Evolutionary conservation across 2,113 vertebrate genomes (phyloP), one percentile per base, ranked within the genome.

Genomic region (Dipodomys spectabilis): DNA sequence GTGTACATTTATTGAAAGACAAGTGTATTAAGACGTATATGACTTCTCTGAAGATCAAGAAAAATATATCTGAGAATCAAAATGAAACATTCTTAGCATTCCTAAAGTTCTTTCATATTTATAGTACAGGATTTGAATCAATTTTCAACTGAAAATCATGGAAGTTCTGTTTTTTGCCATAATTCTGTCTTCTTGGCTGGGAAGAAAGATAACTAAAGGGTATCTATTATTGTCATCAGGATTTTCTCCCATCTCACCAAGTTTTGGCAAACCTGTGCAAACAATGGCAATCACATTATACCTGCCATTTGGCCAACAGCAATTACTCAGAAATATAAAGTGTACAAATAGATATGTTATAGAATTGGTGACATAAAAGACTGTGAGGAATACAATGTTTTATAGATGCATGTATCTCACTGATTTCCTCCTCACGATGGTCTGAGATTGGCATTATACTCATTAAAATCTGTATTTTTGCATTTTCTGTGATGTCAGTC

Each of bases 131-230:
- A 18, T 44, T 45, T 77, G 30, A 77, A 77, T 79, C 4, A 30
- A 28, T 62, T 96, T 93, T 53, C 78, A 60, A 85, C 0, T 6
- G 68, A 92, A 92, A 94, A 83, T 74, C n/a, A 57, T 32, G 16
- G 27, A 12, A 77, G 7, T 72, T 88, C 77, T 72, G 28, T 18
- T 65, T 92, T 75, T 6, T n/a, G 23, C 35, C 65, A 45, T 18
- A 45, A 69, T 19, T n/a, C 5, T 90, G 6, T 44, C 71, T 19
- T 62, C 39, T 87, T 35, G 15, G 16, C 9, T 25, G 62, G 23
- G 16, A 73, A 62, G 45, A 85, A 28, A 22, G 82, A 28, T 35
- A 4, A 44, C 23, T 79, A 86, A 75, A 69, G 6, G 39, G 6
- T 49, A 23, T 69, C n/a, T 28, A 19, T 10, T 32, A 53, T 28